Percentiles rank a stretch among this genome's conserved stretches.
phyloP scores from a whole-genome alignment of 23 tunicate genomes.

The Clavelina lepadiformis region DNA sequence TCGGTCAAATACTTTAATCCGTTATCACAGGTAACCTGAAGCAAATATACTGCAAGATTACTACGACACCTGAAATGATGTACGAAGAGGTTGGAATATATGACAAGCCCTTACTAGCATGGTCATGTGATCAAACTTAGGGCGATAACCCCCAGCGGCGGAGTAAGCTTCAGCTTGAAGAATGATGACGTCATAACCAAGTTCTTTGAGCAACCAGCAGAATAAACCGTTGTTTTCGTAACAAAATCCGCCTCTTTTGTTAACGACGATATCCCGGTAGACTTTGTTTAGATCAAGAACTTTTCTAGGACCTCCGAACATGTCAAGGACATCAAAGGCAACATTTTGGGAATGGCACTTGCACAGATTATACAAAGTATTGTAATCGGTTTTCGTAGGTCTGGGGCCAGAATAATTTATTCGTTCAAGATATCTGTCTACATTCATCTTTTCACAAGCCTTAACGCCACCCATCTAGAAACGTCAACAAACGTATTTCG shows the following conservation, averaged over 20 bases:
- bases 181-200: constrained; percentile 31
- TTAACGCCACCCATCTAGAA: no score
- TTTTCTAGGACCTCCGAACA: constrained; percentile 54
- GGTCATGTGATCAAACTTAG: constrained; percentile 36
- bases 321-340: constrained; percentile 43
- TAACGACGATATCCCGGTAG: constrained; percentile 35
- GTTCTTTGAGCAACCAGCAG: constrained; percentile 20
- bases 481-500: no score
- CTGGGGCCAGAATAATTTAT: constrained; percentile 16
- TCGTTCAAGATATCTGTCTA: constrained; percentile 6
- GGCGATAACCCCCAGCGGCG: not conserved
- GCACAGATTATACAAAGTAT: constrained; percentile 2
- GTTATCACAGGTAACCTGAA: constrained; percentile 31
- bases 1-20: constrained; percentile 36
- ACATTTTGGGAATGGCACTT: constrained; percentile 8
- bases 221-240: constrained; percentile 50
- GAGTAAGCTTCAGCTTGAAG: constrained; percentile 18
- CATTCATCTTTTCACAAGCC: constrained; percentile 16
- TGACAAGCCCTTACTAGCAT: constrained; percentile 21
- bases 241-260: constrained; percentile 56
- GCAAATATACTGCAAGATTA: no score
- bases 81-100: no score
- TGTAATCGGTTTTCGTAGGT: not conserved
- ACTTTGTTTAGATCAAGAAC: constrained; percentile 23
- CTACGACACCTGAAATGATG: no score